phyloP scores from a whole-genome alignment of 2,888 invertebrate genomes.

The Cartodere bifasciata region DNA sequence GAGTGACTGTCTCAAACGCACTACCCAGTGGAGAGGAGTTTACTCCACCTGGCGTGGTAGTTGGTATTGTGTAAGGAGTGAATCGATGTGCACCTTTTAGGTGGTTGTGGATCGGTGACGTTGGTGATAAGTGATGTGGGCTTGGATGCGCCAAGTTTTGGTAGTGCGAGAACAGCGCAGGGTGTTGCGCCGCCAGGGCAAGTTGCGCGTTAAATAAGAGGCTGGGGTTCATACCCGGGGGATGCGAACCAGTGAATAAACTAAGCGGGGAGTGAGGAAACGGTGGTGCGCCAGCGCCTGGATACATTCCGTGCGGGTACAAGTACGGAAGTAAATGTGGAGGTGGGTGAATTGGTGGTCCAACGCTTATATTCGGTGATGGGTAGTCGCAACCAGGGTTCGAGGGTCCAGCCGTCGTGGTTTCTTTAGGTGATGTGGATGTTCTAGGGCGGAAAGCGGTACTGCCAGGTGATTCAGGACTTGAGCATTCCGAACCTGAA shows the following conservation, averaged over 20 bases:
- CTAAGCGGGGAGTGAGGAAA: constrained; percentile 62
- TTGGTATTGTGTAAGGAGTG: constrained; percentile 79
- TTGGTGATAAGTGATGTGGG: constrained; percentile 39
- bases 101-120: constrained; percentile 52
- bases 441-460: constrained; percentile 33
- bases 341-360: constrained; percentile 86
- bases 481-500: constrained; percentile 59
- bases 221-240: constrained; percentile 65
- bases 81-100: constrained; percentile 68
- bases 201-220: constrained; percentile 82
- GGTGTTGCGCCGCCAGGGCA: constrained; percentile 78
- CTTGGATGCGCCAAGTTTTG: constrained; percentile 51
- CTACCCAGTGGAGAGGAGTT: constrained; percentile 55
- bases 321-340: constrained; percentile 82
- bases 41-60: constrained; percentile 34
- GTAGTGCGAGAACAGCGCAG: constrained; percentile 59
- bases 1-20: constrained; percentile 83
- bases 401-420: constrained; percentile 40
- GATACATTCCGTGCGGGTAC: constrained; percentile 82
- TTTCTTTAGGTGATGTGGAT: constrained; percentile 38
- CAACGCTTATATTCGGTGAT: constrained; percentile 86
- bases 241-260: constrained; percentile 45
- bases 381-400: constrained; percentile 50
- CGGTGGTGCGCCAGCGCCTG: constrained; percentile 45
- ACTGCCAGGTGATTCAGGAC: constrained; percentile 47